Conservation (phyloP, 2,888 invertebrate species). For the Melinopterus prodromus region DNA sequence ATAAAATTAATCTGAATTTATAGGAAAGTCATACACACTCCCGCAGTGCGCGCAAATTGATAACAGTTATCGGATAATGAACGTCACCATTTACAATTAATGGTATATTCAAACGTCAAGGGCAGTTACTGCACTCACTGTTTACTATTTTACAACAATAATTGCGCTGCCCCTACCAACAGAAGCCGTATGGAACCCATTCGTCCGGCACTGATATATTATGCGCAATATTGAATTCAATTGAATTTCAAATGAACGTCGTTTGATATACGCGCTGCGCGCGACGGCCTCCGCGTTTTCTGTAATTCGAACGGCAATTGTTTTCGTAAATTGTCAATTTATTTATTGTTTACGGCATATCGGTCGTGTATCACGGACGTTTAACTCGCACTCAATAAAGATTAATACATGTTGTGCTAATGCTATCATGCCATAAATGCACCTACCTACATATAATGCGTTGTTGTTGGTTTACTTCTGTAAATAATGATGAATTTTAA, state of each 20-base stretch:
- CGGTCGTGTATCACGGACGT: too few relatives aligned
- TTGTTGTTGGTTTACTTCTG: too few relatives aligned
- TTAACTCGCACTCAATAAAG: too few relatives aligned
- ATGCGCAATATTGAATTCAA: neutral
- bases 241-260: neutral
- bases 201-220: neutral
- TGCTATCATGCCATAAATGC: too few relatives aligned
- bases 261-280: neutral
- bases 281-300: neutral
- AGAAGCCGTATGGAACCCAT: neutral
- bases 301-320: neutral
- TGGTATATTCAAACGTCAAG: conserved; percentile 4
- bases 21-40: neutral
- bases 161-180: neutral
- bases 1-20: neutral
- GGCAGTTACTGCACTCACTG: neutral
- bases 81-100: conserved; percentile 4
- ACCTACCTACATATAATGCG: too few relatives aligned
- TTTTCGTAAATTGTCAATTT: neutral
- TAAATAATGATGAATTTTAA: too few relatives aligned
- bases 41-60: neutral
- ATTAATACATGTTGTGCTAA: too few relatives aligned
- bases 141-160: conserved; percentile 4
- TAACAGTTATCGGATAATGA: conserved; percentile 4
- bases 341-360: neutral